Conservation (phyloP, 2,888 invertebrate genomes). For the Drosophila vallismaia region DNA sequence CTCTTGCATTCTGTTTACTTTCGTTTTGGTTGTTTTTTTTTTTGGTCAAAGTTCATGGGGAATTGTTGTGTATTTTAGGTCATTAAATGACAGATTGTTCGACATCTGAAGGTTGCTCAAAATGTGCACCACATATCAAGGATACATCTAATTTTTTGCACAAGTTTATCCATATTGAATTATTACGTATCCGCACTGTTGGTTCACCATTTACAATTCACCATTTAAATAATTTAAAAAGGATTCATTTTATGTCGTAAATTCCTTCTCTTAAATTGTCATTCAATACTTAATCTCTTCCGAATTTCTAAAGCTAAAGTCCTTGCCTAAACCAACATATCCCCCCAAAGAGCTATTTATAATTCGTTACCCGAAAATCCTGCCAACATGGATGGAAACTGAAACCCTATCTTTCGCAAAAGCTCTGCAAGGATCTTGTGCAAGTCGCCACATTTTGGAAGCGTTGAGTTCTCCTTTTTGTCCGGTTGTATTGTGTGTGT, state of each 20-base stretch:
- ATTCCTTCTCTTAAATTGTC: background rate
- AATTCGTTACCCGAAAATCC: constrained; percentile 4
- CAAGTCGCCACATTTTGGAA: constrained; percentile 5
- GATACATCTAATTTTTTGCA: background rate
- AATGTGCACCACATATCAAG: too few species aligned
- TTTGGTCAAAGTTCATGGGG: constrained; percentile 10
- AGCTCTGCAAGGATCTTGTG: constrained; percentile 13
- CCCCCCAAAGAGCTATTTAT: constrained; percentile 4
- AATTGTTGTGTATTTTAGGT: constrained; percentile 36
- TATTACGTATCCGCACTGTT: background rate
- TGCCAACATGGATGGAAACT: background rate
- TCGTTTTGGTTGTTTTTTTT: constrained; percentile 4
- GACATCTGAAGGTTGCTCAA: constrained; percentile 13
- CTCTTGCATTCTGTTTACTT: background rate
- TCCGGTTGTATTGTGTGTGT: constrained; percentile 5
- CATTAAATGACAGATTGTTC: constrained; percentile 24
- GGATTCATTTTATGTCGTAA: background rate
- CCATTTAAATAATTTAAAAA: background rate
- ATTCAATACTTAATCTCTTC: background rate
- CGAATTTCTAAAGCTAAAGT: constrained; percentile 1
- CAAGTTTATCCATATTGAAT: background rate
- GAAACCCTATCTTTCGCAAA: background rate
- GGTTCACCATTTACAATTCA: background rate
- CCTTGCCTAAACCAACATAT: background rate
- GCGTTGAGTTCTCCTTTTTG: background rate